These are phyloP conservation scores for Phallusia fumigata DNA, from an alignment of 23 tunicate genomes.

Conservation along the genomic window DNA sequence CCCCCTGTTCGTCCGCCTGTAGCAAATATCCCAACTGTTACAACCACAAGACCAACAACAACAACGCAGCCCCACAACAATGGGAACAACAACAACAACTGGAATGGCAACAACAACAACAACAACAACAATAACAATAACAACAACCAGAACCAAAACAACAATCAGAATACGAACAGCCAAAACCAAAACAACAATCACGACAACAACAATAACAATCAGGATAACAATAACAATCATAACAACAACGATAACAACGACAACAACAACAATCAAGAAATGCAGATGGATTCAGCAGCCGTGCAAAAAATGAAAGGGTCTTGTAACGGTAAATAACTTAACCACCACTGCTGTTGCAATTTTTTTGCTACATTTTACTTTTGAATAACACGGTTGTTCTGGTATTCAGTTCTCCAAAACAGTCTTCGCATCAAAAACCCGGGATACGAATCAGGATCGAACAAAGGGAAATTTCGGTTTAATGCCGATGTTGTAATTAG, in stretches of 20 bases:
- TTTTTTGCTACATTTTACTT: neutral
- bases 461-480: slow-evolving; percentile 42
- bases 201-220: slow-evolving; percentile 34
- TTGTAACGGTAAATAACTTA: slow-evolving; percentile 61
- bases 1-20: no score
- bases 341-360: neutral
- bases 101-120: slow-evolving; percentile 28
- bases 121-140: slow-evolving; percentile 17
- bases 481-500: slow-evolving; percentile 68
- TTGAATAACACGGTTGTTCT: neutral
- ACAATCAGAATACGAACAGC: neutral
- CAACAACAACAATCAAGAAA: slow-evolving; percentile 27
- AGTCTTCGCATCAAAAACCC: slow-evolving; percentile 39
- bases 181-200: slow-evolving; percentile 12
- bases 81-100: slow-evolving; percentile 15
- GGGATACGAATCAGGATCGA: slow-evolving; percentile 44
- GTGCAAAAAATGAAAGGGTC: slow-evolving; percentile 49
- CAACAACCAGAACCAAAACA: slow-evolving; percentile 20
- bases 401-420: slow-evolving; percentile 57
- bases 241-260: slow-evolving; percentile 3
- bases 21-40: no score
- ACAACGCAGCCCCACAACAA: no score
- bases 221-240: neutral
- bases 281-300: slow-evolving; percentile 30
- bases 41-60: no score